These are phyloP conservation scores for Heliothis peltigera DNA, from an alignment of 2,888 invertebrate genomes.

Conservation along the genomic window DNA sequence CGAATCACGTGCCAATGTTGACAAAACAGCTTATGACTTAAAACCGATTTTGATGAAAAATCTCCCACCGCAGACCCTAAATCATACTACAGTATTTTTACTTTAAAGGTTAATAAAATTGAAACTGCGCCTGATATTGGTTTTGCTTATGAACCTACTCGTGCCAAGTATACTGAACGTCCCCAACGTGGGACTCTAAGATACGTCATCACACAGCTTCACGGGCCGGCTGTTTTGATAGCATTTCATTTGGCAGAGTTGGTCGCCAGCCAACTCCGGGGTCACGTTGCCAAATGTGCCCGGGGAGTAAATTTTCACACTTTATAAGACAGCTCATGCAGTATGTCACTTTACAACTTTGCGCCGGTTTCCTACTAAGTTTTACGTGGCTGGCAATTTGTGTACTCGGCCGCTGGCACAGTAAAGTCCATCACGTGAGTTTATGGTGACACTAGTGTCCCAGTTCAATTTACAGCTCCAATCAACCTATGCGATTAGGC, in stretches of 20 bases:
- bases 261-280: conserved; percentile 47
- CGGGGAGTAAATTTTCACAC: conserved; percentile 54
- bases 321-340: conserved; percentile 58
- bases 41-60: no score
- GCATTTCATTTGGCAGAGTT: conserved; percentile 56
- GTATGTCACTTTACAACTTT: conserved; percentile 53
- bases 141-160: conserved; percentile 2
- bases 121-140: background rate
- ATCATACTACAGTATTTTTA: background rate
- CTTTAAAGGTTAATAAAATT: conserved; percentile 1
- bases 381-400: conserved; percentile 49
- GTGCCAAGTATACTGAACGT: conserved; percentile 8
- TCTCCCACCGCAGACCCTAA: no score
- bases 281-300: conserved; percentile 53
- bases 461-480: conserved; percentile 33
- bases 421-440: conserved; percentile 23
- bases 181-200: conserved; percentile 16
- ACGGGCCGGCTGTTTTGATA: conserved; percentile 46
- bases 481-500: conserved; percentile 14
- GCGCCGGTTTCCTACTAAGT: conserved; percentile 31
- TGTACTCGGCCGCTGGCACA: conserved; percentile 30
- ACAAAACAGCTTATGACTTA: no score
- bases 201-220: conserved; percentile 39
- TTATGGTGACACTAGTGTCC: conserved; percentile 27
- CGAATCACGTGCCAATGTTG: no score